These are phyloP conservation scores for Porites australiensis DNA, from an alignment of 64 coral and sea anemone genomes.

Conservation along the genomic window DNA sequence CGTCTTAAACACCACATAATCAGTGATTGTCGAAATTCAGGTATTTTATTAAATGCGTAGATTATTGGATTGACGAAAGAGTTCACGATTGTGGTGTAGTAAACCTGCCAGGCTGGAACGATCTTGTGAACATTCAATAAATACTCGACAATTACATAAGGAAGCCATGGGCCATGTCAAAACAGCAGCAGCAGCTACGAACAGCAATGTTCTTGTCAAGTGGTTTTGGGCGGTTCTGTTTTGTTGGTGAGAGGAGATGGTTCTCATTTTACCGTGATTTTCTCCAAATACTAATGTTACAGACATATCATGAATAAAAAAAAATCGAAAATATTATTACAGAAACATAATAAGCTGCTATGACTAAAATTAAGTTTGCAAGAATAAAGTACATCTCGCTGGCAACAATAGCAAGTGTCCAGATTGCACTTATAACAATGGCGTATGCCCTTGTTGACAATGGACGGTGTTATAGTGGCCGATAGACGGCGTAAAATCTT, in stretches of 20 bases:
- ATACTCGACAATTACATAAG: too few relatives aligned
- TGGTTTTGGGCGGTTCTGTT: too few relatives aligned
- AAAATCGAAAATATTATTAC: neutral
- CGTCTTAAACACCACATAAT: too few relatives aligned
- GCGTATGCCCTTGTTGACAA: neutral
- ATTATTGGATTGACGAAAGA: too few relatives aligned
- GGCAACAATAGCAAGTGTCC: neutral
- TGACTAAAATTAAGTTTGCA: neutral
- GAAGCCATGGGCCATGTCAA: too few relatives aligned
- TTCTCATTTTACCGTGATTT: neutral
- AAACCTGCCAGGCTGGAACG: too few relatives aligned
- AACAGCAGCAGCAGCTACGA: too few relatives aligned
- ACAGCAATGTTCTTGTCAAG: too few relatives aligned
- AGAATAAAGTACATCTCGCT: neutral
- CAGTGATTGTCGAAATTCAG: too few relatives aligned
- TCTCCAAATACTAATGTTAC: neutral
- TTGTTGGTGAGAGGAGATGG: neutral
- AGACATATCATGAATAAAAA: neutral
- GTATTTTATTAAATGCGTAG: too few relatives aligned
- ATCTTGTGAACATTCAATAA: too few relatives aligned
- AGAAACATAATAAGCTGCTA: neutral
- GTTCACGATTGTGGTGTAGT: too few relatives aligned
- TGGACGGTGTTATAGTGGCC: neutral
- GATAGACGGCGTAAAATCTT: neutral
- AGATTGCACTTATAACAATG: neutral